Percentiles rank a stretch among this genome's conserved stretches.
phyloP scores from a whole-genome alignment of 2,113 vertebrate species.

The Gila orcuttii region DNA sequence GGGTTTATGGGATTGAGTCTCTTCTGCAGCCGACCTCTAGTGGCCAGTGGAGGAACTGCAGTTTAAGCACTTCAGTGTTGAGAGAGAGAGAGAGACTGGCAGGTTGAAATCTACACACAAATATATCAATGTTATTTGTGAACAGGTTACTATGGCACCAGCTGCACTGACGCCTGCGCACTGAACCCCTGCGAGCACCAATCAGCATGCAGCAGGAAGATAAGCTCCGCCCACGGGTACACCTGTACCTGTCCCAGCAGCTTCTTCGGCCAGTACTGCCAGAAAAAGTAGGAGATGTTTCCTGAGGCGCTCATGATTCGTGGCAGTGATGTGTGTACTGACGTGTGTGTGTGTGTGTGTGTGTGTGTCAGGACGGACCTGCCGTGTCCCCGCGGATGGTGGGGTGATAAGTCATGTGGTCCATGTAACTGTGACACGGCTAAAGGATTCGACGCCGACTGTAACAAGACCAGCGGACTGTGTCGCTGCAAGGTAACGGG shows the following conservation, averaged over 20 bases:
- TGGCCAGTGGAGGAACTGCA: no score
- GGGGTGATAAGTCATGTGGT: slow-evolving; percentile 92
- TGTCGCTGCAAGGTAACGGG: slow-evolving; percentile 89
- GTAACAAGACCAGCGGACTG: slow-evolving; percentile 92
- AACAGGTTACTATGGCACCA: slow-evolving; percentile 88
- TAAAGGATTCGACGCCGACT: slow-evolving; percentile 90
- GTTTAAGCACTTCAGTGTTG: no score
- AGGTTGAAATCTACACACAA: no score
- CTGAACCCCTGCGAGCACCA: slow-evolving; percentile 91
- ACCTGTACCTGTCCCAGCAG: slow-evolving; percentile 84
- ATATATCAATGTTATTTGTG: no score
- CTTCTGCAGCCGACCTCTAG: no score
- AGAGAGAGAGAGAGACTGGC: no score
- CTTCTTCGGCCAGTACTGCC: slow-evolving; percentile 91
- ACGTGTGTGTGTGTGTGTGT: slow-evolving; percentile 29
- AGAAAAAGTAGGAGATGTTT: slow-evolving; percentile 81
- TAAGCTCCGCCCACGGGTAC: slow-evolving; percentile 80
- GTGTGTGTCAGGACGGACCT: slow-evolving; percentile 78
- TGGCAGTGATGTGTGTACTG: background rate
- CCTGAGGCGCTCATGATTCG: background rate
- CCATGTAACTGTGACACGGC: slow-evolving; percentile 87
- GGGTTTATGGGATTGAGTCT: no score
- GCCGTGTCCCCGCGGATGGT: slow-evolving; percentile 93
- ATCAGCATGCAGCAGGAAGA: slow-evolving; percentile 80
- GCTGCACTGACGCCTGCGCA: slow-evolving; percentile 85